Base-by-base conservation (phyloP, 2,888 invertebrate species). In the Lissocephala sabroskyi region DNA sequence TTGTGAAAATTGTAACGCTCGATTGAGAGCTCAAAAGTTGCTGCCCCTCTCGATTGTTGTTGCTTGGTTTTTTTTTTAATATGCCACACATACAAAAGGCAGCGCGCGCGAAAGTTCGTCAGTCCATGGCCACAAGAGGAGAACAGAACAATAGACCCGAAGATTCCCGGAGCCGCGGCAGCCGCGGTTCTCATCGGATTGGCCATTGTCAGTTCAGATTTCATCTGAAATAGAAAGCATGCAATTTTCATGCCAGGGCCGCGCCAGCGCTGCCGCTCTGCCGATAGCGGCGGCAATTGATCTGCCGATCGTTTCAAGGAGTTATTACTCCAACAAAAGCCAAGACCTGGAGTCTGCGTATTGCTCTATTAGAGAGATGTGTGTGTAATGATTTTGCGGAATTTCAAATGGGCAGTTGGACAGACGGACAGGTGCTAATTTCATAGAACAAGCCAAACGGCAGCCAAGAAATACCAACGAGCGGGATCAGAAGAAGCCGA, bases 351-450 rank as follows among this genome's bases (percentile, higher is more conserved):
- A 42, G 35, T 37, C 54, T 53, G 59, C 71, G 14, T 73, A 78
- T 73, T 73, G 76, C 76, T 75, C 76, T 73, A 78, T 73, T 73
- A 73, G 62, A 55, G 42, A 18, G 29, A n/a, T 23, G 23, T 23
- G 23, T 23, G 56, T 63, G 70, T 64, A 71, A 80, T 79, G 74
- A 79, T 80, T 79, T 77, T 68, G 77, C 78, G 65, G 74, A 82
- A 78, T 78, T 81, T 71, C 65, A 78, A 76, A 64, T 75, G 65
- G 75, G 18, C 35, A 40, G 19, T 40, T 40, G 33, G 17, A 23
- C 30, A 37, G 10, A 36, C 73, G 66, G 73, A 78, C 79, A 79
- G 79, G 82, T 82, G 80, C 78, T 82, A 82, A 82, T 79, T 75
- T 76, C 67, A 65, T 70, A 74, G 71, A 77, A 77, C 77, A 63